Conservation (phyloP, 2,888 invertebrate genomes). For the Acanthoscelides obtectus region DNA sequence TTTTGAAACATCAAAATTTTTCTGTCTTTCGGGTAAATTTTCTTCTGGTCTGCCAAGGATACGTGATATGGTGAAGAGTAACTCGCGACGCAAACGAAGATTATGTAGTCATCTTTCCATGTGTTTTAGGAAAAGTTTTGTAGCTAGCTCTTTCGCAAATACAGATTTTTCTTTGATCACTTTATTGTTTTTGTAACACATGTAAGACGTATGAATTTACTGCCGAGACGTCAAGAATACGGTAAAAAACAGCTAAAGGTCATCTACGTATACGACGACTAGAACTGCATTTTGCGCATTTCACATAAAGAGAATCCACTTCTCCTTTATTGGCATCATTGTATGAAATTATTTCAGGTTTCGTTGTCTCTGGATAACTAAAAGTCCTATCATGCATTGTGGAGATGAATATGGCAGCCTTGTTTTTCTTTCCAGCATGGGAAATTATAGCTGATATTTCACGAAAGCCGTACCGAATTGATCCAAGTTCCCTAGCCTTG, state of each 20-base stretch:
- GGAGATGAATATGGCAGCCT: slow-evolving; percentile 7
- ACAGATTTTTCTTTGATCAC: too few relatives aligned
- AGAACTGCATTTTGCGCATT: slow-evolving; percentile 4
- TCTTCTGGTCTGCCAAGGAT: too few relatives aligned
- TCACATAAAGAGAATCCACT: slow-evolving; percentile 7
- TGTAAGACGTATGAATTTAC: slow-evolving; percentile 5
- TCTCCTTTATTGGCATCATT: slow-evolving; percentile 9
- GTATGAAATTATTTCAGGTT: slow-evolving; percentile 7
- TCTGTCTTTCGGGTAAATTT: too few relatives aligned
- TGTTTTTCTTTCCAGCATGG: slow-evolving; percentile 5
- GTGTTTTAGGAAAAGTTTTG: too few relatives aligned
- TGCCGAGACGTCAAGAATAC: not conserved
- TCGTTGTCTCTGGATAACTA: slow-evolving; percentile 5
- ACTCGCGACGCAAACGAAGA: too few relatives aligned
- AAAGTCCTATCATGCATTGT: slow-evolving; percentile 6
- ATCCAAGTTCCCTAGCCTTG: slow-evolving; percentile 14
- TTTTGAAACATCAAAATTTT: too few relatives aligned
- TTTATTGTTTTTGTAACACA: not conserved
- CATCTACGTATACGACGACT: slow-evolving; percentile 8
- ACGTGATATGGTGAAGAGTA: too few relatives aligned
- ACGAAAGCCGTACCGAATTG: slow-evolving; percentile 24
- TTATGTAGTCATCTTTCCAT: too few relatives aligned
- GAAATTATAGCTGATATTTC: not conserved
- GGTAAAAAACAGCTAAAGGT: slow-evolving; percentile 5
- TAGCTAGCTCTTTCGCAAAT: too few relatives aligned